Conservation (phyloP, 2,113 vertebrate genomes). For the Mobula birostris region DNA sequence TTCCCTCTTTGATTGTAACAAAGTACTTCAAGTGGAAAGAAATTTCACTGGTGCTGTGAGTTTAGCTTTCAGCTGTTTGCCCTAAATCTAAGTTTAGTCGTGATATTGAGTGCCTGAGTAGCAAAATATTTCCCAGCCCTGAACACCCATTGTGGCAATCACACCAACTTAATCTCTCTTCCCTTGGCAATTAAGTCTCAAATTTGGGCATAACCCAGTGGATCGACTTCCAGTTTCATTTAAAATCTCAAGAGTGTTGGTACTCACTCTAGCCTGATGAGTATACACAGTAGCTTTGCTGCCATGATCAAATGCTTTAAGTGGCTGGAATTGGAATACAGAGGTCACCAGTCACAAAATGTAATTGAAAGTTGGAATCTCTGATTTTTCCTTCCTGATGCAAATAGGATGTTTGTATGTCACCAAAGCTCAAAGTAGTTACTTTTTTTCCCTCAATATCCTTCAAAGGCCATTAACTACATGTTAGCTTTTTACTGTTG, state of each 20-base stretch:
- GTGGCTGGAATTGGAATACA: not conserved
- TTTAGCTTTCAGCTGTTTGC: not conserved
- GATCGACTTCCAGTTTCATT: not conserved
- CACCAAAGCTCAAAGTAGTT: not conserved
- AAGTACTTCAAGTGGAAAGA: not conserved
- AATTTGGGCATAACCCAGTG: not conserved
- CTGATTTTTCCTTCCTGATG: not conserved
- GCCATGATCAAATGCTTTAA: not conserved
- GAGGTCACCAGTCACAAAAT: not conserved
- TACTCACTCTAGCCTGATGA: not conserved
- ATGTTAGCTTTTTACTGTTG: not conserved
- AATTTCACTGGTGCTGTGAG: not conserved
- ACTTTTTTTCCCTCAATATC: not conserved
- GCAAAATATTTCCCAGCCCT: not conserved
- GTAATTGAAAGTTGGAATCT: too few species aligned
- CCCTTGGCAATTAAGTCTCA: not conserved
- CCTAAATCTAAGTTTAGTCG: not conserved
- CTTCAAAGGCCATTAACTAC: not conserved
- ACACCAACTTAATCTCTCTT: not conserved
- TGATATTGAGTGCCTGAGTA: not conserved
- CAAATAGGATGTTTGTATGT: not conserved
- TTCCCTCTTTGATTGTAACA: not conserved
- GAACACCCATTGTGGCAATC: not conserved
- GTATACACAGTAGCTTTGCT: not conserved
- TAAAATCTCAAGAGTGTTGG: not conserved